Conservation (phyloP, 2,888 invertebrate genomes). For the Dione vanillae region DNA sequence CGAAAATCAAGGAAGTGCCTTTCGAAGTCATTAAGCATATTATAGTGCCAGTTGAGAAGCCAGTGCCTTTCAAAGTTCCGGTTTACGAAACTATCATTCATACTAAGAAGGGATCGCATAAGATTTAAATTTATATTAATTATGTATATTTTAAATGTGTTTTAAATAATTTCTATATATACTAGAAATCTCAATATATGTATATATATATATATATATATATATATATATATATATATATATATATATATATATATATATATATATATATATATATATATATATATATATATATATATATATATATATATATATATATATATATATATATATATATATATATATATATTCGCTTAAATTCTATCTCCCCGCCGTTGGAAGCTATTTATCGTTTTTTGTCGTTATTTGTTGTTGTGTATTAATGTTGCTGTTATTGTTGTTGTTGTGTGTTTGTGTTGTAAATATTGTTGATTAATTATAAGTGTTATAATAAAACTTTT, state of each 20-base stretch:
- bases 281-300: too few relatives aligned
- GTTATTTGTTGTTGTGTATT: constrained; percentile 29
- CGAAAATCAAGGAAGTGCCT: constrained; percentile 87
- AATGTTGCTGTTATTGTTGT: constrained; percentile 15
- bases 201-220: too few relatives aligned
- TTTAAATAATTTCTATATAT: too few relatives aligned
- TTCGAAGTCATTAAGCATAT: constrained; percentile 88
- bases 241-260: too few relatives aligned
- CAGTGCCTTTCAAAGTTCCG: constrained; percentile 88
- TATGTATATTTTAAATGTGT: too few relatives aligned
- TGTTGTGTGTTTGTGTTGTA: constrained; percentile 50
- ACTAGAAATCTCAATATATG: too few relatives aligned
- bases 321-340: too few relatives aligned
- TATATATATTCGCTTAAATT: constrained; percentile 6
- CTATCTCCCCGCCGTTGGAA: constrained; percentile 23
- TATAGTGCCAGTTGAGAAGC: constrained; percentile 87
- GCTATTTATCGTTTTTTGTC: constrained; percentile 22
- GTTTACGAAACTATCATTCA: constrained; percentile 89
- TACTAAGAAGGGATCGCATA: constrained; percentile 85
- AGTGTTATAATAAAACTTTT: constrained; percentile 49
- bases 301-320: too few relatives aligned
- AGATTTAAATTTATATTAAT: constrained; percentile 52
- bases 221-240: too few relatives aligned
- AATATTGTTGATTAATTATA: constrained; percentile 61
- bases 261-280: too few relatives aligned